Conservation (phyloP, 2,888 invertebrate genomes). For the Cylindroiulus punctatus region DNA sequence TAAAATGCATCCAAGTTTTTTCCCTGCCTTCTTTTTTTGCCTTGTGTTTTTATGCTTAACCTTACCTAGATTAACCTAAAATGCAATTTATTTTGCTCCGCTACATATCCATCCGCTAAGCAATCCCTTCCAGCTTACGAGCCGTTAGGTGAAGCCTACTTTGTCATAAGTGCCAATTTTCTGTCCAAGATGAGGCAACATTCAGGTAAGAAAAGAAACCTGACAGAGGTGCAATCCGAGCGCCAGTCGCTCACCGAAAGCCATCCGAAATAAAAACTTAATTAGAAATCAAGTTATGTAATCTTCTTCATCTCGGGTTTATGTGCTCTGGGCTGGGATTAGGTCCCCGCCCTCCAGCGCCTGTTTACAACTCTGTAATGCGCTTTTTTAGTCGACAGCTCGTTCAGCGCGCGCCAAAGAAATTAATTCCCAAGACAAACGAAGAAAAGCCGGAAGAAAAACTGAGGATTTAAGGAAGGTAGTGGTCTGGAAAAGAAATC, state of each 20-base stretch:
- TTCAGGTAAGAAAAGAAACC: too few species aligned
- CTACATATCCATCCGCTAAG: too few species aligned
- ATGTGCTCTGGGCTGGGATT: background rate
- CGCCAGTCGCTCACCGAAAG: background rate
- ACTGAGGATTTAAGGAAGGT: conserved; percentile 13
- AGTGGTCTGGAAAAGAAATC: conserved; percentile 35
- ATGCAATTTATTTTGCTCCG: too few species aligned
- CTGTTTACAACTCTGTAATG: conserved; percentile 24
- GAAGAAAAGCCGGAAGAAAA: conserved; percentile 34
- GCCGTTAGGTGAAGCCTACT: too few species aligned
- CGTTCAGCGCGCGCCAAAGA: background rate
- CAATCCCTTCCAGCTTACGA: too few species aligned
- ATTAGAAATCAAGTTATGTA: conserved; percentile 40
- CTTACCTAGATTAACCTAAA: too few species aligned
- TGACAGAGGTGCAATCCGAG: background rate
- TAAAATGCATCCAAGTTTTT: too few species aligned
- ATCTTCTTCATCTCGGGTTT: conserved; percentile 19
- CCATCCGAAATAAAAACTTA: background rate
- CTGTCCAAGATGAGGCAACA: too few species aligned
- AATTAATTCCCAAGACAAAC: conserved; percentile 39
- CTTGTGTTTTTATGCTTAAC: too few species aligned
- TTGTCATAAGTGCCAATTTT: too few species aligned
- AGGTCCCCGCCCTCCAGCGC: background rate
- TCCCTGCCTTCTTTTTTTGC: too few species aligned
- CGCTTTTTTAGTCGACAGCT: conserved; percentile 14